Evolutionary conservation across 1,140 invertebrate species (phyloP).

Genomic region (Himalopsyche phryganea): DNA sequence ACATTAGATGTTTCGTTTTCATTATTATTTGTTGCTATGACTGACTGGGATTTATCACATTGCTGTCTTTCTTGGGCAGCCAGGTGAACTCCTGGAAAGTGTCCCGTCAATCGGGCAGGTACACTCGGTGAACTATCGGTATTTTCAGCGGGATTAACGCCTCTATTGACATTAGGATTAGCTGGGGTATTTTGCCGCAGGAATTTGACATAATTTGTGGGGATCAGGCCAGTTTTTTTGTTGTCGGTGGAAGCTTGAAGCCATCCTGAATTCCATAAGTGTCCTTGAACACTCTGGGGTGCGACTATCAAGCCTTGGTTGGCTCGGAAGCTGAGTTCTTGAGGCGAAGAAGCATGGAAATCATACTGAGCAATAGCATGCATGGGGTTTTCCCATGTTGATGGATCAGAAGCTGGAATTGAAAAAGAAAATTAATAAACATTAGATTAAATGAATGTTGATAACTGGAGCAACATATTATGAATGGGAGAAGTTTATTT

Average conservation of each 20-base stretch:
- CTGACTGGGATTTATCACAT: neutral
- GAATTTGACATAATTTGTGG: slow-evolving; percentile 73
- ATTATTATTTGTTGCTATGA: neutral
- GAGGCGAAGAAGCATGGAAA: slow-evolving; percentile 66
- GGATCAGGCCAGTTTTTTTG: slow-evolving; percentile 69
- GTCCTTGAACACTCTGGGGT: slow-evolving; percentile 77
- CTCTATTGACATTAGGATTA: neutral
- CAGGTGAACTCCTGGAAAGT: neutral
- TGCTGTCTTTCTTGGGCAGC: neutral
- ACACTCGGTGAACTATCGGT: neutral
- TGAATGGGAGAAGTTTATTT: no score
- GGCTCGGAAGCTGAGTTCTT: slow-evolving; percentile 73
- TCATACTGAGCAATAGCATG: slow-evolving; percentile 72
- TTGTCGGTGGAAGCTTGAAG: slow-evolving; percentile 67
- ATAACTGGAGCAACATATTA: neutral
- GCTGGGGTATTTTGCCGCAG: slow-evolving; percentile 3
- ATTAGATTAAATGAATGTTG: neutral
- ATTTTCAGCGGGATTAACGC: neutral
- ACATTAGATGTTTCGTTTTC: neutral
- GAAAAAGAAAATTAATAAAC: slow-evolving; percentile 36
- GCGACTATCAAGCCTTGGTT: slow-evolving; percentile 79
- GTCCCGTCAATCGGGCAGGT: neutral
- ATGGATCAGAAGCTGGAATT: slow-evolving; percentile 55
- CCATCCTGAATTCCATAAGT: slow-evolving; percentile 66
- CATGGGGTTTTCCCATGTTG: slow-evolving; percentile 70